phyloP scores from a whole-genome alignment of 2,113 vertebrate genomes.

The Hystrix cristata region DNA sequence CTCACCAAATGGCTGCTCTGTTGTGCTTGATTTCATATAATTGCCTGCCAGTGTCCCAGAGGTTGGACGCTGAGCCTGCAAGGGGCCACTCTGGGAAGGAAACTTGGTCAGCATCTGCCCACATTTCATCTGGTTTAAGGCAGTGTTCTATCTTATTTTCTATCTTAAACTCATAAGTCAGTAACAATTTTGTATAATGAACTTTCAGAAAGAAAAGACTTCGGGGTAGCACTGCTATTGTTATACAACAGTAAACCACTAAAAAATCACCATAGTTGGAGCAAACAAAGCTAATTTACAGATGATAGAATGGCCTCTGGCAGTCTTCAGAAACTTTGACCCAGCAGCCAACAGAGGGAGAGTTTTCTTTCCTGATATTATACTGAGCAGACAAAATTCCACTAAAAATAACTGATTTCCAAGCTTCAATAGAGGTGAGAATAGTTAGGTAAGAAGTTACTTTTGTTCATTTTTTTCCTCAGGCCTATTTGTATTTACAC shows the following conservation, averaged over 20 bases:
- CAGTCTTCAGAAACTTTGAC: slow-evolving; percentile 1
- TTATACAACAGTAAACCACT: slow-evolving; percentile 27
- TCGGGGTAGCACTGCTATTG: not conserved
- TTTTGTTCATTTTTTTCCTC: not conserved
- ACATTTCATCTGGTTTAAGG: not conserved
- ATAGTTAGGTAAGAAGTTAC: not conserved
- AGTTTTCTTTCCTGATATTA: not conserved
- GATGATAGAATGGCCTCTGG: not conserved
- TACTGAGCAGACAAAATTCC: not conserved
- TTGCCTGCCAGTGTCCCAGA: slow-evolving; percentile 54
- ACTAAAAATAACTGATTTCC: not conserved
- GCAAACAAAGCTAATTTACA: not conserved
- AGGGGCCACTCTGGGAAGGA: not conserved
- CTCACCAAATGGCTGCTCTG: not conserved
- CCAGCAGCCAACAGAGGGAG: not conserved
- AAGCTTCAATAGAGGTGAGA: not conserved
- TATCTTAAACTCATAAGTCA: slow-evolving; percentile 70
- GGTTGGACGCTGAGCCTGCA: not conserved
- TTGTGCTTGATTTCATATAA: slow-evolving; percentile 64
- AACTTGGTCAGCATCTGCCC: slow-evolving; percentile 37
- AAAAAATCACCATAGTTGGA: not conserved
- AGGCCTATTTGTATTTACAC: not conserved
- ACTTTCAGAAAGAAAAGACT: slow-evolving; percentile 45
- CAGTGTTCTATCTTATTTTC: slow-evolving; percentile 25
- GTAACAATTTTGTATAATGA: slow-evolving; percentile 49